Conservation (phyloP, 1,140 invertebrate species). For the Caenorhabditis tropicalis region DNA sequence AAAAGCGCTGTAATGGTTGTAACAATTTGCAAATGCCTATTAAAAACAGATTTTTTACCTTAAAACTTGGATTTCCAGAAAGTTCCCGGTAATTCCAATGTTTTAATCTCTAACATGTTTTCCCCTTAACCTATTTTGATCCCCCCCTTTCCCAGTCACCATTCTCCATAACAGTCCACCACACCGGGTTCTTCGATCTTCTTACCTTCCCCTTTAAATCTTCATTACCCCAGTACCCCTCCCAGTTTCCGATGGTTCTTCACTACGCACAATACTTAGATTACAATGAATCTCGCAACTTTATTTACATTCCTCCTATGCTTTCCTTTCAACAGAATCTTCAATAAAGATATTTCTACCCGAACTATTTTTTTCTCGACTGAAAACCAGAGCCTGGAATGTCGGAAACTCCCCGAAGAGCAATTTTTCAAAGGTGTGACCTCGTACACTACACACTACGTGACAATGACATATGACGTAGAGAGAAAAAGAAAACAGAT, state of each 20-base stretch:
- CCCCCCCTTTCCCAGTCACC: neutral
- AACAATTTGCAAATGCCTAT: neutral
- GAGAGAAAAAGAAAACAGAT: slow-evolving; percentile 1
- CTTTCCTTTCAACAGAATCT: neutral
- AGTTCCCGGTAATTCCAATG: too few species aligned
- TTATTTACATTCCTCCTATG: neutral
- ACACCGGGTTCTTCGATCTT: slow-evolving; percentile 11
- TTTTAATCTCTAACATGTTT: too few species aligned
- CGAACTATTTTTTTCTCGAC: neutral
- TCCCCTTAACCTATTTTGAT: neutral
- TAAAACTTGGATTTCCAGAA: too few species aligned
- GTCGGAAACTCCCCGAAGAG: neutral
- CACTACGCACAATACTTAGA: slow-evolving; percentile 32
- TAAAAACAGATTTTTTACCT: neutral
- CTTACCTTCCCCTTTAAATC: neutral
- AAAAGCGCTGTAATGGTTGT: slow-evolving; percentile 3
- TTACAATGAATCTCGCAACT: neutral
- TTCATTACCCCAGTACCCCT: too few species aligned
- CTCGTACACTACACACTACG: slow-evolving; percentile 31
- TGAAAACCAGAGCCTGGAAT: neutral
- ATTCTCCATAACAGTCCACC: slow-evolving; percentile 15
- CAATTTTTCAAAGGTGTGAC: slow-evolving; percentile 37
- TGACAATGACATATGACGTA: slow-evolving; percentile 36
- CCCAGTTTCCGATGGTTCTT: neutral
- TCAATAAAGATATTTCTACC: neutral